Base-by-base conservation (phyloP, 1,140 invertebrate species). In the Calephelis virginiensis region DNA sequence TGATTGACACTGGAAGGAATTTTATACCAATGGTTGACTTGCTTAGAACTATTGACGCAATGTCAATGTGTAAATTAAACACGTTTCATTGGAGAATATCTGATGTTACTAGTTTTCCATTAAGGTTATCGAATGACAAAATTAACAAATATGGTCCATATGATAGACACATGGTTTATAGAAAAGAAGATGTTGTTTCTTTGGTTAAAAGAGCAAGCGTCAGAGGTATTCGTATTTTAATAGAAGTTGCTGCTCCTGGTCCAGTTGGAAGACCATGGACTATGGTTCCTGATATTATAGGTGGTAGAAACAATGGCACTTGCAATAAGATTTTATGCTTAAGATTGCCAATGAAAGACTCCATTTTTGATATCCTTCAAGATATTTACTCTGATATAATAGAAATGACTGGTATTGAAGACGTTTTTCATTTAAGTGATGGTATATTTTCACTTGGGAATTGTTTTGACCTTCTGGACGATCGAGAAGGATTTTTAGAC, bases 61-160 rank as follows among this genome's bases (percentile, higher is more conserved):
- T 97, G 94, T 93, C 94, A 0, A 92, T 94, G 59, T 93, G 93
- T 56, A 97, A 97, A 90, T 88, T 97, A 37, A 97, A 97, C 87
- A 94, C 95, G 5, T 94, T 97, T 50, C 96, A 97, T 83, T 97
- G 96, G 96, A 95, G 97, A 74, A 93, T 96, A 0, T 95, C 95
- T 0, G 96, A 97, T 78, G 93, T 94, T 0, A 96, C 97, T 67
- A 96, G 95, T 78, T 97, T 97, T 83, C 96, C 96, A 0, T 92
- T 96, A 68, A 83, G 94, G 14, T 92, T 95, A 0, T 91, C 93
- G 8, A 89, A 95, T 46, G 95, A 95, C 0, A 89, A 94, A 70
- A 87, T 97, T 74, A 91, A 93, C 7, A 93, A 94, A 71, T 94
- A 94, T 74, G 96, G 96, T 10, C 94, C 96, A 0, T 97, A 97